A percentile compares a stretch with the other conserved stretches of the same genome.
phyloP scores from a whole-genome alignment of 1,140 invertebrate genomes.

The Zeugodacus cucurbitae region DNA sequence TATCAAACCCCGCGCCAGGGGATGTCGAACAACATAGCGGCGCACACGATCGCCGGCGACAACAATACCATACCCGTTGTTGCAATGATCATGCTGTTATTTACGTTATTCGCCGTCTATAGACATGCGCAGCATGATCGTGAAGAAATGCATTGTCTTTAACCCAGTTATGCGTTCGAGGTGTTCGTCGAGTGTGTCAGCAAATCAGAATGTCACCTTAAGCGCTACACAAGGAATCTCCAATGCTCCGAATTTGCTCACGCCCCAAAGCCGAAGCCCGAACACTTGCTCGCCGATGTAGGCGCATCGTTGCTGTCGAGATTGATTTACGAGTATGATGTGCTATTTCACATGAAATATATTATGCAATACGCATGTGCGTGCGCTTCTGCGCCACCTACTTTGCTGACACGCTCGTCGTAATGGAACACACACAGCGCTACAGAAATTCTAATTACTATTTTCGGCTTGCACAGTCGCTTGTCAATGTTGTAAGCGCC shows the following conservation, averaged over 20 bases:
- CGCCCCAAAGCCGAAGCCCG: background rate
- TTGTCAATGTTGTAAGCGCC: slow-evolving; percentile 27
- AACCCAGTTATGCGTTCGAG: slow-evolving; percentile 1
- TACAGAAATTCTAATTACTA: slow-evolving; percentile 10
- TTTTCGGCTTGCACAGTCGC: background rate
- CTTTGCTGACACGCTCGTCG: background rate
- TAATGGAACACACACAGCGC: background rate
- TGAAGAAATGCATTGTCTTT: background rate
- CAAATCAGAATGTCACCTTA: slow-evolving; percentile 24
- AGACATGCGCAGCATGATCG: background rate
- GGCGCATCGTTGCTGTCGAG: background rate
- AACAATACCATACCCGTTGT: background rate
- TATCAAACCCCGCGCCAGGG: background rate
- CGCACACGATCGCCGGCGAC: background rate
- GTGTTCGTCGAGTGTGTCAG: background rate
- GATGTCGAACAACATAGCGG: background rate
- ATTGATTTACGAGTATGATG: background rate
- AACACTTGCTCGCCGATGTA: background rate
- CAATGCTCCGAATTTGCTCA: background rate
- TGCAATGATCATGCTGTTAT: background rate
- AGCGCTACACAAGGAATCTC: slow-evolving; percentile 17
- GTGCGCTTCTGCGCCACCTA: background rate
- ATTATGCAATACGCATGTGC: background rate
- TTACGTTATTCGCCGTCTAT: background rate
- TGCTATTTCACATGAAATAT: too few species aligned